Conservation (phyloP, 2,888 invertebrate species). For the Eupithecia inturbata region DNA sequence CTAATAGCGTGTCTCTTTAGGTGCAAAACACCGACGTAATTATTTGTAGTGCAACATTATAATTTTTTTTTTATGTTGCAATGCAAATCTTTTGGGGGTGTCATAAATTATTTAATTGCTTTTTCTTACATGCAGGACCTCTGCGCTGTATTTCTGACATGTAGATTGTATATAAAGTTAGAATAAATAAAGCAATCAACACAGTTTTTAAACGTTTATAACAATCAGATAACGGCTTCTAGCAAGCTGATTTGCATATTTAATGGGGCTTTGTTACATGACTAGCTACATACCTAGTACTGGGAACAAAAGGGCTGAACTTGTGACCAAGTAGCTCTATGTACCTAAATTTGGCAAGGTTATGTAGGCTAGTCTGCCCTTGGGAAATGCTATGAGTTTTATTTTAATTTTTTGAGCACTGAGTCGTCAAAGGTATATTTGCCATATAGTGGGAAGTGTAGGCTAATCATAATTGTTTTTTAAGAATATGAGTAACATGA, state of each 20-base stretch:
- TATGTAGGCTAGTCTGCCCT: slow-evolving; percentile 14
- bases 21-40: too few species aligned
- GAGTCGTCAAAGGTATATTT: not conserved
- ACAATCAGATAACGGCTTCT: slow-evolving; percentile 44
- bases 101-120: too few species aligned
- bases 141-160: not conserved
- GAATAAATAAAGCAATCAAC: slow-evolving; percentile 29
- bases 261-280: slow-evolving; percentile 55
- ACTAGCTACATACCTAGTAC: slow-evolving; percentile 31
- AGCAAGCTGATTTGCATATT: slow-evolving; percentile 48
- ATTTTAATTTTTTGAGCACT: not conserved
- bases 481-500: too few species aligned
- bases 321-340: not conserved
- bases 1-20: too few species aligned
- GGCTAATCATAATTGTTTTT: too few species aligned
- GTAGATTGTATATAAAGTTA: not conserved
- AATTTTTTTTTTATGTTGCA: too few species aligned
- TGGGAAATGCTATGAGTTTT: slow-evolving; percentile 4
- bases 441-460: too few species aligned
- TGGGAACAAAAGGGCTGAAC: slow-evolving; percentile 51
- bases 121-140: too few species aligned
- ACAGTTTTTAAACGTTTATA: slow-evolving; percentile 43
- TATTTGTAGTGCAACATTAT: too few species aligned
- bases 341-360: slow-evolving; percentile 26
- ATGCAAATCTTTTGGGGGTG: too few species aligned